These are phyloP conservation scores for Telmatochromis brichardi DNA, from an alignment of 2,113 vertebrate species.

Conservation along the genomic window DNA sequence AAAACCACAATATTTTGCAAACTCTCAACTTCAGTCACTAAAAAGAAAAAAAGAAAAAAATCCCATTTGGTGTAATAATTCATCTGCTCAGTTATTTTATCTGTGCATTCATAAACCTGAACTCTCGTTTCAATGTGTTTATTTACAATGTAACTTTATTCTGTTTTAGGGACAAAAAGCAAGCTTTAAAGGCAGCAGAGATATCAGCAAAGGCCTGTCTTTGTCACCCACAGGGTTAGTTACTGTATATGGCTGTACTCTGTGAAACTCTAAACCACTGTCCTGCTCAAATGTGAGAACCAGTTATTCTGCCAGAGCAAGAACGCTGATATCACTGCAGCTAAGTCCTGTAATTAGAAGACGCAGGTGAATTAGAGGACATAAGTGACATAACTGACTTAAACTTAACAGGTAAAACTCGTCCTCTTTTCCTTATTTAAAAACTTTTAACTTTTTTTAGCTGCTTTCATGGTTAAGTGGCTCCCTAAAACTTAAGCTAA, in stretches of 20 bases:
- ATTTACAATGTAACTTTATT: neutral
- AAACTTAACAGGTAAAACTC: neutral
- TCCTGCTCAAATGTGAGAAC: neutral
- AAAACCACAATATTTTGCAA: neutral
- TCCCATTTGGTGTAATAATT: neutral
- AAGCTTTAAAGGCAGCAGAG: accelerated
- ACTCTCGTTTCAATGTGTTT: neutral
- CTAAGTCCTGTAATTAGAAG: neutral
- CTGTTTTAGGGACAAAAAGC: neutral
- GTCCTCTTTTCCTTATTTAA: neutral
- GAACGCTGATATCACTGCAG: neutral
- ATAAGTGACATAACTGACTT: neutral
- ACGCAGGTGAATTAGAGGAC: neutral
- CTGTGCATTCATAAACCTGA: neutral
- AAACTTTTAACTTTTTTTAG: neutral
- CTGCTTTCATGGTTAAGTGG: neutral
- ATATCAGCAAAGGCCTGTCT: neutral
- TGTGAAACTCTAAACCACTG: neutral
- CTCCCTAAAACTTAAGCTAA: neutral
- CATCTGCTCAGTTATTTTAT: neutral
- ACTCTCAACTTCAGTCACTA: neutral
- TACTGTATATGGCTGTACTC: neutral
- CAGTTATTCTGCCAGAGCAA: neutral
- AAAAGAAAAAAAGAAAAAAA: neutral
- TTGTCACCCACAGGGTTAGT: neutral